Percentiles rank a stretch among this genome's conserved stretches.
Conservation (phyloP, 1,140 invertebrate genomes). For the Mizuhopecten yessoensis region DNA sequence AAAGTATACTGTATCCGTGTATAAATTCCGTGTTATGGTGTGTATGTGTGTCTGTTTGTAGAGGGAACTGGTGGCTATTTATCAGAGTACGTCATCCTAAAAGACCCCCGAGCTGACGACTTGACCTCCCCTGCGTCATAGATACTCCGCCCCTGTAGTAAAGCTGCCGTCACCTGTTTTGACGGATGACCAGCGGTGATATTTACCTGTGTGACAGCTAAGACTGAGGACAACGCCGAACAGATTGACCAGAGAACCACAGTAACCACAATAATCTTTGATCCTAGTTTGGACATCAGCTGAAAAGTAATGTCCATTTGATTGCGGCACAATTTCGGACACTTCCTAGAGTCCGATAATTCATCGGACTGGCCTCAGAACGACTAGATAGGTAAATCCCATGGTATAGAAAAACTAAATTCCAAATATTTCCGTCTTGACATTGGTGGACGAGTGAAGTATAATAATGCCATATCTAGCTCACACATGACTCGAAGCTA, state of each 20-base stretch:
- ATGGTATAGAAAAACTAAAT: background rate
- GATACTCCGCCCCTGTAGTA: conserved; percentile 15
- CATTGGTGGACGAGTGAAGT: background rate
- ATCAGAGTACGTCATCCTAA: background rate
- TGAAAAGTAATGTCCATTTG: conserved; percentile 39
- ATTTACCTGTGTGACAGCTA: conserved; percentile 38
- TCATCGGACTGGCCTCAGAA: conserved; percentile 16
- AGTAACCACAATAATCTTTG: background rate
- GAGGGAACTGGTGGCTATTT: background rate
- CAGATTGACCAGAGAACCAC: conserved; percentile 2
- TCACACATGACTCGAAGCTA: background rate
- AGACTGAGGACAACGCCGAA: background rate
- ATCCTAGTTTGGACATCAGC: conserved; percentile 37
- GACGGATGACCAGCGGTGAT: background rate
- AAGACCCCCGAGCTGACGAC: background rate
- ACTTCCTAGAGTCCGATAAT: conserved; percentile 24
- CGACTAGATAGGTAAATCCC: background rate
- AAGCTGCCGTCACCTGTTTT: conserved; percentile 21
- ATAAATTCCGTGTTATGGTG: no score
- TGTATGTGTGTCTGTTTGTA: background rate
- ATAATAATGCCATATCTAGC: background rate
- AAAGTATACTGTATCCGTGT: no score
- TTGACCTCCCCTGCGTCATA: background rate
- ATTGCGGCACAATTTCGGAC: conserved; percentile 31
- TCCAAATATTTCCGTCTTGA: conserved; percentile 25